Evolutionary conservation across 2,888 invertebrate species (phyloP), one percentile per base, ranked within the genome.

Genomic region (Drymonia ruficornis): DNA sequence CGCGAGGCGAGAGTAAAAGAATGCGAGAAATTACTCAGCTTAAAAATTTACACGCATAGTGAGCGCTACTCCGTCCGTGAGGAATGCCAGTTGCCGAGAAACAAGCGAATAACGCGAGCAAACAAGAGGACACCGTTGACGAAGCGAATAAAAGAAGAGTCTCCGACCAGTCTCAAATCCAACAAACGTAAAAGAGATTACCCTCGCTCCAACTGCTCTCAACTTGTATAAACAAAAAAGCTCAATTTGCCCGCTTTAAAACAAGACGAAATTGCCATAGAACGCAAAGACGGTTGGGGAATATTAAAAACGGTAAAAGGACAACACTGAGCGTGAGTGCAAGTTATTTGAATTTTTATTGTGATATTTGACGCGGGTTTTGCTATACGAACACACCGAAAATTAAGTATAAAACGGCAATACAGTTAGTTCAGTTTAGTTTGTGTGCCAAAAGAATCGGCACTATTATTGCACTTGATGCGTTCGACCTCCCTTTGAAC

Each of bases 141-240:
- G 87, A 82, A 83, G 84, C 78, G 80, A 84, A 85, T 81, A 89
- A 89, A 87, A 86, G 79, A 82, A 84, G 79, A 80, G 74, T 68
- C 73, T 52, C 38, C 45, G 43, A 57, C 51, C 77, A 82, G 81
- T 85, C 86, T 87, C 86, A 84, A 87, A 88, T 86, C 85, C 83
- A 84, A 89, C 90, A 87, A 89, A 89, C 89, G 87, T 82, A 87
- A 91, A 91, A 86, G 87, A 89, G 90, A 91, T 91, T 92, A 91
- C 89, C 85, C 73, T 82, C 86, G 89, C 89, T 88, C 87, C 85
- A 84, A 86, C 88, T 89, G 90, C 81, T 86, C 83, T 82, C 85
- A 87, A 89, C 89, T 91, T 91, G 87, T 85, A 89, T 84, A 90
- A 89, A 90, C 89, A 91, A 90, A 91, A 89, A 84, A 83, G 65